A percentile compares a stretch with the other conserved stretches of the same genome.
Conservation (phyloP, 37 sponge, comb jelly and placozoan species). For the Chondrosia reniformis region DNA sequence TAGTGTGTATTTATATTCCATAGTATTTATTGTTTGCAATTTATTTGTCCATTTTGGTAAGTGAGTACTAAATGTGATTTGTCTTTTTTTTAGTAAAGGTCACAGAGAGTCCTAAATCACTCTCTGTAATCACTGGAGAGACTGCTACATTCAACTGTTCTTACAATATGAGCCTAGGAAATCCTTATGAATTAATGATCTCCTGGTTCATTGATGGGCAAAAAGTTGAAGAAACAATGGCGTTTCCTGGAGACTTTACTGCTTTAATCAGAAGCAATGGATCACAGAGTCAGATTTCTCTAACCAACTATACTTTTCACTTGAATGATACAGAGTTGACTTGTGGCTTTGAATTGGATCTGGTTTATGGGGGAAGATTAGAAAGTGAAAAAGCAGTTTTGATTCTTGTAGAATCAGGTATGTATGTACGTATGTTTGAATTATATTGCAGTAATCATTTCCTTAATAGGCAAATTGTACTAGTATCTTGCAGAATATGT, state of each 20-base stretch:
- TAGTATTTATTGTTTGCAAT: not conserved
- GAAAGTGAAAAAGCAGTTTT: not conserved
- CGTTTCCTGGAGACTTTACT: not conserved
- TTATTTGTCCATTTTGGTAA: not conserved
- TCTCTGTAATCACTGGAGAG: not conserved
- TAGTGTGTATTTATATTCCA: not conserved
- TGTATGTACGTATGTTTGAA: not conserved
- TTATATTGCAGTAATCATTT: no score
- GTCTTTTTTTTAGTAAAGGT: not conserved
- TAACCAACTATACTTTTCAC: not conserved
- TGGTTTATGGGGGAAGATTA: not conserved
- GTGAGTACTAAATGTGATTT: not conserved
- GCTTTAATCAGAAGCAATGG: not conserved
- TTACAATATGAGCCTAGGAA: not conserved
- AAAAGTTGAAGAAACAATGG: not conserved
- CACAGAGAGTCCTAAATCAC: not conserved
- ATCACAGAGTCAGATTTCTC: not conserved
- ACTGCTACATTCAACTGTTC: not conserved
- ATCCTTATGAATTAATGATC: not conserved
- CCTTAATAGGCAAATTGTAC: no score
- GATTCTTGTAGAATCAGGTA: not conserved
- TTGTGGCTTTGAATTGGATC: conserved; percentile 3
- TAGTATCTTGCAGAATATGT: no score
- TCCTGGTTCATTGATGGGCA: conserved; percentile 2
- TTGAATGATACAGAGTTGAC: not conserved